phyloP scores from a whole-genome alignment of 2,113 vertebrate species.

The Tragelaphus imberbis region DNA sequence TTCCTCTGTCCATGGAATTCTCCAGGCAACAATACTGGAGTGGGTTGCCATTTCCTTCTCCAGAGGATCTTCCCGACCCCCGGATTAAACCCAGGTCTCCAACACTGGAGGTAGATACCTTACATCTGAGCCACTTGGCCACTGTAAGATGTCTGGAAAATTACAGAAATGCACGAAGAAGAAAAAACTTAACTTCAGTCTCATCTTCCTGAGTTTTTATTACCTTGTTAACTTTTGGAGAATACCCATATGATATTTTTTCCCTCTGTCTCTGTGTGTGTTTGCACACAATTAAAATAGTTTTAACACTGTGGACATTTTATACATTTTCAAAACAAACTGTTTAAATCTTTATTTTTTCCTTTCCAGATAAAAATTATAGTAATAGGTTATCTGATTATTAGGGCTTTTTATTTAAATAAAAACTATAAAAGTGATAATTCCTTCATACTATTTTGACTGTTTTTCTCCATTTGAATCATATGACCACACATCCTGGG shows the following conservation, averaged over 20 bases:
- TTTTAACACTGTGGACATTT: background rate
- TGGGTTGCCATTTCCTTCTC: background rate
- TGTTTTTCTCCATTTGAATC: constrained; percentile 46
- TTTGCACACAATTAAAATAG: background rate
- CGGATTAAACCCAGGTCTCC: background rate
- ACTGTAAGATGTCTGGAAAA: background rate
- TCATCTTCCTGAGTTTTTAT: background rate
- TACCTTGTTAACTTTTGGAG: background rate
- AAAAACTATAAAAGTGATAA: constrained; percentile 27
- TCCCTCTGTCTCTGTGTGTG: background rate
- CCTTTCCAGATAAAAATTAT: background rate
- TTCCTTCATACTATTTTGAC: background rate
- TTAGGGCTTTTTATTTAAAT: constrained; percentile 31
- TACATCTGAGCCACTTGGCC: background rate
- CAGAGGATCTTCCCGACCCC: background rate
- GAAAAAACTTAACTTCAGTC: background rate
- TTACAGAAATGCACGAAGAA: constrained; percentile 1
- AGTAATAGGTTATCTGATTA: background rate
- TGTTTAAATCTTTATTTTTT: constrained; percentile 16
- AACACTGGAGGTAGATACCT: background rate
- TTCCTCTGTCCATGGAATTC: background rate
- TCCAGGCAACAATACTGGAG: background rate
- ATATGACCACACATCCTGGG: constrained; percentile 17
- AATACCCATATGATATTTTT: background rate
- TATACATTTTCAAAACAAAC: constrained; percentile 4